A percentile compares a stretch with the other conserved stretches of the same genome.
These are phyloP conservation scores for Callithrix jacchus DNA, from an alignment of 2,113 vertebrate species.

Conservation along the genomic window DNA sequence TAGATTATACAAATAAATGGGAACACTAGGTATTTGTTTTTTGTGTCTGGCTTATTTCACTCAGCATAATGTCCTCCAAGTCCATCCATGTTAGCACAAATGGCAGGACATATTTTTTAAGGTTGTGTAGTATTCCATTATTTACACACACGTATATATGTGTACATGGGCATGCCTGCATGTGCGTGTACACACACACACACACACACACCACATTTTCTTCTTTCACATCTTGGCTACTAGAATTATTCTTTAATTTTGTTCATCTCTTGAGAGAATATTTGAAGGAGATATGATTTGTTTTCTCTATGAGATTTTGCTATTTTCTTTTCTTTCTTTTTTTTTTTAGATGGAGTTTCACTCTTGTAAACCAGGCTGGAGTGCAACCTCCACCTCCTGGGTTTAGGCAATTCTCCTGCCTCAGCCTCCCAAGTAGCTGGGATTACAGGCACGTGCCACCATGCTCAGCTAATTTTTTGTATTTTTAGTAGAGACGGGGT, in stretches of 20 bases:
- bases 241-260: not conserved
- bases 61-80: not conserved
- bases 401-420: no score
- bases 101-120: not conserved
- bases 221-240: not conserved
- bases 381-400: no score
- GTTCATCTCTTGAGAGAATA: constrained; percentile 2
- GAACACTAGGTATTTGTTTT: not conserved
- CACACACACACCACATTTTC: not conserved
- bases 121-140: not conserved
- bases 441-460: no score
- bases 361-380: no score
- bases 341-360: no score
- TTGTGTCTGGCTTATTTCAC: not conserved
- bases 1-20: not conserved
- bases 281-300: not conserved
- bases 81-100: not conserved
- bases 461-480: no score
- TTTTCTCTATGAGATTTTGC: not conserved
- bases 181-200: no score
- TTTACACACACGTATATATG: not conserved
- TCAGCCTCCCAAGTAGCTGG: no score
- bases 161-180: not conserved
- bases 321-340: no score
- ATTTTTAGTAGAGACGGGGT: no score